A percentile compares a stretch with the other conserved stretches of the same genome.
Evolutionary conservation across 1,140 invertebrate genomes (phyloP).

Genomic region (Dendrolimus kikuchii): DNA sequence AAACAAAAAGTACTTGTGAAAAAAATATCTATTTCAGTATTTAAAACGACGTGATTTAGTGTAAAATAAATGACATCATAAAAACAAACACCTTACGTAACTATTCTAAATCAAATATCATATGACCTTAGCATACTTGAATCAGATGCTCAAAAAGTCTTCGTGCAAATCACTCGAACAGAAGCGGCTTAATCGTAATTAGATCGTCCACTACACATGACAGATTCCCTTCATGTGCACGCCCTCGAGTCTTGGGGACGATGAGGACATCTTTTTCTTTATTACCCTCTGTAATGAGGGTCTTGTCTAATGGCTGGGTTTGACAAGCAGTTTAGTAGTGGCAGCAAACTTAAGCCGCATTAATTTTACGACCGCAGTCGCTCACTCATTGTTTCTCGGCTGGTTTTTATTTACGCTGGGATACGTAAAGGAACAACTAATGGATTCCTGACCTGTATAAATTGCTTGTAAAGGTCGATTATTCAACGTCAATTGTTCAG

Average conservation of each 20-base stretch:
- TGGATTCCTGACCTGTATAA: neutral
- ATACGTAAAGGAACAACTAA: neutral
- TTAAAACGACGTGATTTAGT: too few species aligned
- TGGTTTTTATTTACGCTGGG: constrained; percentile 7
- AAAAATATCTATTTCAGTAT: too few species aligned
- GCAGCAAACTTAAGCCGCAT: constrained; percentile 15
- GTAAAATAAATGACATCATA: too few species aligned
- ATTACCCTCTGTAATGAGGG: constrained; percentile 9
- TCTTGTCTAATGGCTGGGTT: constrained; percentile 16
- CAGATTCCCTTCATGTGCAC: constrained; percentile 3
- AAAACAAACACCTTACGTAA: too few species aligned
- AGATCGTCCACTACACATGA: constrained; percentile 4
- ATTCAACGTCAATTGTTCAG: too few species aligned
- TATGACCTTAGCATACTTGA: too few species aligned
- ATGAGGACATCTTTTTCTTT: constrained; percentile 11
- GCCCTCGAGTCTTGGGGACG: neutral
- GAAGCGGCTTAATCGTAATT: too few species aligned
- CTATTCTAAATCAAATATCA: too few species aligned
- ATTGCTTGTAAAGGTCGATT: too few species aligned
- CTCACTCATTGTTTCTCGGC: constrained; percentile 14
- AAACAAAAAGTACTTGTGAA: too few species aligned
- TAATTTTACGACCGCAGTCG: constrained; percentile 22
- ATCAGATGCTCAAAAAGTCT: too few species aligned
- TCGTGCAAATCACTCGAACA: too few species aligned
- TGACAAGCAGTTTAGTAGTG: constrained; percentile 20